Base-by-base conservation (phyloP, 2,888 invertebrate species). In the Ectemnius continuus region DNA sequence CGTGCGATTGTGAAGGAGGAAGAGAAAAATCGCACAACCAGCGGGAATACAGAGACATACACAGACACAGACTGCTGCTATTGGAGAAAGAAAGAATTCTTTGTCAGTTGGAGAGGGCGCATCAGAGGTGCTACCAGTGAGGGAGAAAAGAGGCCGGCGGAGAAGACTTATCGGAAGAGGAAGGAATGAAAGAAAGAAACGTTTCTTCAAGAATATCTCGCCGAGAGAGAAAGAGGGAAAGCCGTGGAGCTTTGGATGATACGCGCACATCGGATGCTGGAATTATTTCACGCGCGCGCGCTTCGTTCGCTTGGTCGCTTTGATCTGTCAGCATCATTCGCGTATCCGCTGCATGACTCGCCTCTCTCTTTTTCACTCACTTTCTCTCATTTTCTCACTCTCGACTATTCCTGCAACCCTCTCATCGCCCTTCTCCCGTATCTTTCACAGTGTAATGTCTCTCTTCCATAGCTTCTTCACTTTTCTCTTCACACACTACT, bases 101-200 rank as follows among this genome's bases (percentile, higher is more conserved):
- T 84, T 76, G 82, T 87, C 85, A 78, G 79, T 83, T 87, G 88
- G 88, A 88, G 87, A 87, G 86, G 85, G 84, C 85, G 85, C 84
- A 85, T 36, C 36, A 80, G 75, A 68, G 64, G 36, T 26, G n/a
- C 46, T 23, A 70, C 36, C 36, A 36, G 4, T 36, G 36, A 36
- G 36, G 65, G 48, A 60, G 58, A 20, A 23, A 14, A 14, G 47
- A 48, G 56, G 62, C 63, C 56, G 58, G 56, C 46, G 57, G 46
- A 23, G 26, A 67, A 36, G 45, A n/a, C 28, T 16, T 16, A 36
- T 4, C 20, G 23, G 61, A 47, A 60, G 45, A 57, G 45, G 45
- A 56, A 6, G 60, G 45, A 48, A 48, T 28, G 36, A 8, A 18
- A 47, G 13, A 57, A 47, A 46, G 61, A 52, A 14, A 18, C 14